phyloP scores from a whole-genome alignment of 2,888 invertebrate genomes.

The Lycia hirtaria region DNA sequence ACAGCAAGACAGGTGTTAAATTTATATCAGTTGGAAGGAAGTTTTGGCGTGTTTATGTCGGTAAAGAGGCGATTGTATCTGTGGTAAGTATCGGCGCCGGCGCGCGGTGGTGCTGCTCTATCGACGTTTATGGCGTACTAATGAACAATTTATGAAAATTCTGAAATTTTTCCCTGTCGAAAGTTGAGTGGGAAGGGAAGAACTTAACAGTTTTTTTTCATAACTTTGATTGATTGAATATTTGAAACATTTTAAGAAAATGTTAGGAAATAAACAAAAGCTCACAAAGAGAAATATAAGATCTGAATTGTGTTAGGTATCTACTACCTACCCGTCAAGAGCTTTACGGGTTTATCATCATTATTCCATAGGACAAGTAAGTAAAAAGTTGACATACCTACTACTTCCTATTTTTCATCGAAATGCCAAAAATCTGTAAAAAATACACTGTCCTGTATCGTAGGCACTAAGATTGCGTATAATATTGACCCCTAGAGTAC shows the following conservation, averaged over 20 bases:
- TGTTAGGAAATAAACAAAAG: background rate
- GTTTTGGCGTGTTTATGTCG: conserved; percentile 61
- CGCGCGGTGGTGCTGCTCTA: conserved; percentile 43
- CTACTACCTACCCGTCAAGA: no score
- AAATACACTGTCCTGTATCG: no score
- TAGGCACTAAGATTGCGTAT: no score
- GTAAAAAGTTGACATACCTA: no score
- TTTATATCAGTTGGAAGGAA: conserved; percentile 64
- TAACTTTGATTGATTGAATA: background rate
- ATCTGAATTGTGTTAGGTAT: no score
- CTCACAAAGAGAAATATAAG: no score
- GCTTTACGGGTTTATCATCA: no score
- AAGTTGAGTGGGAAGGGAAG: conserved; percentile 3
- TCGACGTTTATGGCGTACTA: conserved; percentile 56
- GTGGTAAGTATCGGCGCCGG: conserved; percentile 41
- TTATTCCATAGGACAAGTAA: no score
- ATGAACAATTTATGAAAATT: conserved; percentile 62
- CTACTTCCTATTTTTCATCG: no score
- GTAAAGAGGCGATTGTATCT: conserved; percentile 58
- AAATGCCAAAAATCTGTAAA: no score
- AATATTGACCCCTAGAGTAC: no score
- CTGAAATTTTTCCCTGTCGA: conserved; percentile 38
- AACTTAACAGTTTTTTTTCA: background rate
- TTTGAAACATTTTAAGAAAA: background rate
- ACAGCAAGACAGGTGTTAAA: conserved; percentile 72